Evolutionary conservation across 2,797 vertebrate genomes (phyloP).

Genomic region (Sebastes alutus): DNA sequence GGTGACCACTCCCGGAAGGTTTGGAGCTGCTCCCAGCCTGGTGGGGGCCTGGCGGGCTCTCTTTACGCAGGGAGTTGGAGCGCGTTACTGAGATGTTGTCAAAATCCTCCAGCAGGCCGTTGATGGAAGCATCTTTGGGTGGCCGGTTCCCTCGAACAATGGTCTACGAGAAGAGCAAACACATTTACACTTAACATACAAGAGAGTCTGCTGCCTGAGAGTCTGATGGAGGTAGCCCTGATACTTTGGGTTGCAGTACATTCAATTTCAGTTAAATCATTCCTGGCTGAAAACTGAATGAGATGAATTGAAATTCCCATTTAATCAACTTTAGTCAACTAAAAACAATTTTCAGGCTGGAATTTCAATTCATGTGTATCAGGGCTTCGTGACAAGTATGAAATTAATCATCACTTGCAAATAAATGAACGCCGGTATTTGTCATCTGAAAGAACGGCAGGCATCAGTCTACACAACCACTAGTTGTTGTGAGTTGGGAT

Average conservation of each 20-base stretch:
- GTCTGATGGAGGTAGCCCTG: constrained; percentile 39
- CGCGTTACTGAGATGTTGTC: constrained; percentile 98
- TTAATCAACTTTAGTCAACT: constrained; percentile 9
- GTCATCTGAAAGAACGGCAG: constrained; percentile 36
- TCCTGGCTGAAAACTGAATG: constrained; percentile 57
- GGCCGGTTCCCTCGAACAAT: constrained; percentile 96
- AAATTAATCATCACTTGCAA: constrained; percentile 65
- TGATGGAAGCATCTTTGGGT: constrained; percentile 94
- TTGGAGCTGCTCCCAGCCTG: constrained; percentile 85
- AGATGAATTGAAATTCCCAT: constrained; percentile 69
- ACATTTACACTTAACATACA: constrained; percentile 55
- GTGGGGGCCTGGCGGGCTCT: constrained; percentile 91
- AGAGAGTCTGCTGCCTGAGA: neutral
- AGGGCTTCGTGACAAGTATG: constrained; percentile 65
- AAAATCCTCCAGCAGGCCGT: constrained; percentile 96
- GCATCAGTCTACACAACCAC: constrained; percentile 45
- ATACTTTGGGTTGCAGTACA: constrained; percentile 37
- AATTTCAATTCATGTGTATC: constrained; percentile 73
- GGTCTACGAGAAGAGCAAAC: constrained; percentile 84
- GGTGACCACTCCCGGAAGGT: constrained; percentile 74
- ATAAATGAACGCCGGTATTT: constrained; percentile 37
- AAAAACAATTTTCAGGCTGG: constrained; percentile 21
- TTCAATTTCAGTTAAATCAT: constrained; percentile 59
- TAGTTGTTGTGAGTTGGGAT: constrained; percentile 34
- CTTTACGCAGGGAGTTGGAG: constrained; percentile 96